Base-by-base conservation (phyloP, 2,888 invertebrate genomes). In the Himalopsyche anomala region DNA sequence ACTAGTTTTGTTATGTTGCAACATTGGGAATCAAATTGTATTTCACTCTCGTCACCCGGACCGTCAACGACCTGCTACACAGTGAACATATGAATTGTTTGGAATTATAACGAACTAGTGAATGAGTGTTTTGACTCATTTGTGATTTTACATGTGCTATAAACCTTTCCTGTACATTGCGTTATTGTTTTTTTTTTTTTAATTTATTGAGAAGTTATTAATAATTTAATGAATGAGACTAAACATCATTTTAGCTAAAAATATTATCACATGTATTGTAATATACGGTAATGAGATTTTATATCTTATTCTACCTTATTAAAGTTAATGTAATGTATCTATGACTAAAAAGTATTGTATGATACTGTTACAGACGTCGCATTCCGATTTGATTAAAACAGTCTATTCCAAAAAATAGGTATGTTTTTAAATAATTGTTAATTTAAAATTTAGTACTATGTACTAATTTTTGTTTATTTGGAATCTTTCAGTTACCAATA, bases 101-200 rank as follows among this genome's bases (percentile, higher is more conserved):
- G 28, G 51, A 51, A 51, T 51, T 51, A 19, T 62, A 19, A 19
- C 62, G 15, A 62, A 62, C 19, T 62, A 62, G 62, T 62, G 62
- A 62, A 19, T 19, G 28, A 62, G 62, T 62, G 62, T 62, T 62
- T 62, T 62, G 62, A 62, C 62, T 62, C 62, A 62, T 62, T 62
- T 62, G 62, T 62, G 62, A 62, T 62, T 62, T 62, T 62, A 62
- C 5, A 62, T 62, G 62, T 62, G 62, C 62, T 62, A 62, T 62
- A 62, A 62, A 62, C 62, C 62, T 62, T 62, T 19, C 19, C 9
- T 62, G 19, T 62, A 62, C 8, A 62, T 56, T 62, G 28, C 62
- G 19, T 62, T 62, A 28, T 62, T 62, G 28, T 62, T 45, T 8
- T 51, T 62, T 28, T n/a, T 28, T 62, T 62, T 62, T 62, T 62